Evolutionary conservation across 2,797 vertebrate genomes (phyloP).

Genomic region (Poecilia velifera): DNA sequence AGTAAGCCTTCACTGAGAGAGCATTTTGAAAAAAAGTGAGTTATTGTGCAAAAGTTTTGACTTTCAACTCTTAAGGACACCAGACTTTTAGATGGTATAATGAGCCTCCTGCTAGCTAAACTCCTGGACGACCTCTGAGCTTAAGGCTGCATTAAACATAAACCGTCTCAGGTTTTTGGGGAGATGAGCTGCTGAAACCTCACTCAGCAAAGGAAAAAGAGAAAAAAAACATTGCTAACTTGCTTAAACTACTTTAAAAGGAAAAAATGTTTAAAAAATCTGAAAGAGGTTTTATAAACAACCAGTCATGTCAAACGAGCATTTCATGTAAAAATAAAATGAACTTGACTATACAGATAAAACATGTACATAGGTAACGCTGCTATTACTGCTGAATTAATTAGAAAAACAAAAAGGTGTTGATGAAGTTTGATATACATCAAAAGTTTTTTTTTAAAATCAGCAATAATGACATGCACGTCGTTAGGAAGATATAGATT

Average conservation of each 20-base stretch:
- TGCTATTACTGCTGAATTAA: not conserved
- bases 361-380: not conserved
- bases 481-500: not conserved
- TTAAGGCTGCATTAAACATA: conserved; percentile 1
- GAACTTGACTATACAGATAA: not conserved
- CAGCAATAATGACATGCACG: not conserved
- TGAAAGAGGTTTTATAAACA: not conserved
- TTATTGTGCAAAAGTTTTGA: conserved; percentile 39
- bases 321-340: not conserved
- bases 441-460: not conserved
- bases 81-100: conserved; percentile 22
- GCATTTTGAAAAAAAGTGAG: not conserved
- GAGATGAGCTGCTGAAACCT: not conserved
- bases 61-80: conserved; percentile 48
- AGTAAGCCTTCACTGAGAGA: conserved; percentile 4
- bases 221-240: not conserved
- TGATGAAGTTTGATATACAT: not conserved
- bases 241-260: not conserved
- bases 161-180: conserved; percentile 4
- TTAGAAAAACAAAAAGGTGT: not conserved
- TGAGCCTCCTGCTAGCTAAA: conserved; percentile 19
- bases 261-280: not conserved
- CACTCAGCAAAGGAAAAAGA: not conserved
- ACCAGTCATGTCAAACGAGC: not conserved
- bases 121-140: conserved; percentile 9